phyloP scores from a whole-genome alignment of 1,140 invertebrate genomes.

The Ips nitidus region DNA sequence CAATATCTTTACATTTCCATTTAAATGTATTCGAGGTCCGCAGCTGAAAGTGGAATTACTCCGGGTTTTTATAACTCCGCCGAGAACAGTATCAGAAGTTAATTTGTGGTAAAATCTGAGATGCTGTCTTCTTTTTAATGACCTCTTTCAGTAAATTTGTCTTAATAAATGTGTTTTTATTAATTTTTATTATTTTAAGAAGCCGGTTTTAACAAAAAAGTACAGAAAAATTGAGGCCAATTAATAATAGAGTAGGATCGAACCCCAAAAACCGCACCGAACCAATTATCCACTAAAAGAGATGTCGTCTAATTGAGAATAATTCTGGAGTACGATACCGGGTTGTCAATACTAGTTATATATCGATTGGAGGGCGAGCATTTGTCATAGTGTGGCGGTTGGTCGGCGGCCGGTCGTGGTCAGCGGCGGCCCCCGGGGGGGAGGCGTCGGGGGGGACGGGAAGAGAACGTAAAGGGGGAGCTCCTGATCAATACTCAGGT shows the following conservation, averaged over 20 bases:
- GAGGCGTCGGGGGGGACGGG: constrained; percentile 41
- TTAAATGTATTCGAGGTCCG: constrained; percentile 50
- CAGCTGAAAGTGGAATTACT: constrained; percentile 43
- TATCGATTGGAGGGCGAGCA: constrained; percentile 49
- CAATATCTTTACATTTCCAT: constrained; percentile 50
- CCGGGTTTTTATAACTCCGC: constrained; percentile 50
- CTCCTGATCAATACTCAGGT: constrained; percentile 54
- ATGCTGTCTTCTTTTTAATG: constrained; percentile 32
- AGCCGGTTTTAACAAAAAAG: neutral
- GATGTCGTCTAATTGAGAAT: constrained; percentile 28
- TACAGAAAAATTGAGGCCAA: too few relatives aligned
- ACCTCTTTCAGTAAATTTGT: neutral
- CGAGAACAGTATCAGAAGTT: constrained; percentile 52
- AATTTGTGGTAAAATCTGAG: constrained; percentile 49
- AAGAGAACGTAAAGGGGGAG: constrained; percentile 42
- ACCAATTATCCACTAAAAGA: constrained; percentile 7
- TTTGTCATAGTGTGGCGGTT: constrained; percentile 52
- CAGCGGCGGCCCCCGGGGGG: constrained; percentile 38
- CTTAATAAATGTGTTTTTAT: too few relatives aligned
- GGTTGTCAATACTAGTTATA: constrained; percentile 51
- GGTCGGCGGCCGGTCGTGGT: constrained; percentile 43
- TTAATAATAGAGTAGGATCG: too few relatives aligned
- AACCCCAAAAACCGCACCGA: constrained; percentile 4
- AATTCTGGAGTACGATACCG: constrained; percentile 37
- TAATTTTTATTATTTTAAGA: too few relatives aligned